Base-by-base conservation (phyloP, 2,888 invertebrate species). In the Ptychoptera albimana region DNA sequence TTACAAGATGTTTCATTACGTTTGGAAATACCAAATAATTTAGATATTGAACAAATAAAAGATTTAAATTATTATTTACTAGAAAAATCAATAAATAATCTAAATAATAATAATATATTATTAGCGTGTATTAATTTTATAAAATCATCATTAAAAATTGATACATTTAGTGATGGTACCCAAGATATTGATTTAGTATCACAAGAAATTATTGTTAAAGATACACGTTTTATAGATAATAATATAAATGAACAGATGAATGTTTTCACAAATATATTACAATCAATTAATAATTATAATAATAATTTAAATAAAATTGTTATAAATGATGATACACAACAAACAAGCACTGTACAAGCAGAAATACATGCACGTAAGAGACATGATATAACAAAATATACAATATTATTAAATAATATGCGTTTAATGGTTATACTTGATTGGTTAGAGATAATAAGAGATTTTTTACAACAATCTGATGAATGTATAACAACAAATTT, bases 151-250 rank as follows among this genome's bases (percentile, higher is more conserved):
- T 69, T 96, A 38, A 81, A 84, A 37, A 76, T 88, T 43, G 92
- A 93, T 60, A 79, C 82, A 5, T 82, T 79, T 59, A 89, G 87
- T 53, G 91, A 94, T 64, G 76, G 83, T 39, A 81, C 87, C 11
- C 89, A 88, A 64, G 93, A 93, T 56, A 77, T 94, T 43, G 93
- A 93, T 63, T 71, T 96, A 14, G 87, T 92, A 0, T 94, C 93
- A 0, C 86, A 86, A 65, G 92, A 73, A 43, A 63, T 65, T 48
- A 49, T 63, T 9, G 53, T 66, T 36, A 59, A 57, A 15, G 63
- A 66, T 43, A 57, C 62, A 6, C 52, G 64, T 10, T 51, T 46
- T 40, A 35, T 43, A 32, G 10, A 16, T 12, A 41, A 37, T 14
- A 29, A 23, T 11, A 31, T 12, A 31, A 38, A 32, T 10, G 37